Evolutionary conservation across 2,888 invertebrate species (phyloP).

Genomic region (Epinotia ramella): DNA sequence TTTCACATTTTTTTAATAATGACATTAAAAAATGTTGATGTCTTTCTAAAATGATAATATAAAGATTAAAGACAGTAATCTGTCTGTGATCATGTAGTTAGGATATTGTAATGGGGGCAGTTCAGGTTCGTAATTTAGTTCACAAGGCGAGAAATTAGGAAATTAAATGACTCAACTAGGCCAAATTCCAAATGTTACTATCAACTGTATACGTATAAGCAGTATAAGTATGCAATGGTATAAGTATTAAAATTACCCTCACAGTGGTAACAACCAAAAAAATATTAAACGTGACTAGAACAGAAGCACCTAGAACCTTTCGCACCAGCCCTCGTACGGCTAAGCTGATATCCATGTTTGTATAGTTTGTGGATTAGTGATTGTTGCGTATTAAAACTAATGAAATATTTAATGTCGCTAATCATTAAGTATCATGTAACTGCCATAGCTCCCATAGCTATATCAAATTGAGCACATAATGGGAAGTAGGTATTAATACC

Average conservation of each 20-base stretch:
- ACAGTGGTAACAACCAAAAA: no score
- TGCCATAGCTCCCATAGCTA: conserved; percentile 10
- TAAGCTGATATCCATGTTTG: neutral
- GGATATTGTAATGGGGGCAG: neutral
- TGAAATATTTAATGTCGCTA: neutral
- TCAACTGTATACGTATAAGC: no score
- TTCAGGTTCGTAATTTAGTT: neutral
- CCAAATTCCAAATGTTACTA: neutral
- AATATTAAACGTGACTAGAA: no score
- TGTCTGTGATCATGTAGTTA: neutral
- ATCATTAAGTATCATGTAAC: conserved; percentile 3
- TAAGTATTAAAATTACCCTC: no score
- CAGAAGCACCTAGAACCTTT: no score
- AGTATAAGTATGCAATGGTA: no score
- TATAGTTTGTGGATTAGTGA: neutral
- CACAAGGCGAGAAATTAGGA: neutral
- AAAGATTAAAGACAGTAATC: no score
- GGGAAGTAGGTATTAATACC: conserved; percentile 34
- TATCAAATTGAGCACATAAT: conserved; percentile 22
- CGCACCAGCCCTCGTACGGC: neutral
- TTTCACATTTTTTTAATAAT: no score
- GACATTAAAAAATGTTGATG: no score
- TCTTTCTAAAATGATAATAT: no score
- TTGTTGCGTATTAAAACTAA: neutral
- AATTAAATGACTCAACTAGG: neutral